Evolutionary conservation across 2,113 vertebrate species (phyloP).

Genomic region (Tachysurus vachellii): DNA sequence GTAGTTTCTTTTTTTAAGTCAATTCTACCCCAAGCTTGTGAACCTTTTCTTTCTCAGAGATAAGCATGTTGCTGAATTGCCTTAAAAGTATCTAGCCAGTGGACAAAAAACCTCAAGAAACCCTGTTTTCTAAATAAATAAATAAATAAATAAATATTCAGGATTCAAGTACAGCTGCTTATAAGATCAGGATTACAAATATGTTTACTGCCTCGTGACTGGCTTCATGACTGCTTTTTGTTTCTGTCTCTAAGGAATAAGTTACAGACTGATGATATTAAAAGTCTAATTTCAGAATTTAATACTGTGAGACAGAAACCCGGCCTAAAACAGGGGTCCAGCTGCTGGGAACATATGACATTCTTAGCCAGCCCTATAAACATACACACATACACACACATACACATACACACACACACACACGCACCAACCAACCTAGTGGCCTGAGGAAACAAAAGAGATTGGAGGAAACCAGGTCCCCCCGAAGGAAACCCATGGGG

Average conservation of each 20-base stretch:
- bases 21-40: neutral
- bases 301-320: constrained; percentile 37
- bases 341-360: constrained; percentile 35
- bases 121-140: neutral
- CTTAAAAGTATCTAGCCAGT: neutral
- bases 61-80: neutral
- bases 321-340: neutral
- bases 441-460: too few species aligned
- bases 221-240: constrained; percentile 7
- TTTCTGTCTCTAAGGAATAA: constrained; percentile 24
- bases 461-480: too few species aligned
- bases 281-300: constrained; percentile 35
- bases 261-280: constrained; percentile 34
- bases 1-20: neutral
- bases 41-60: neutral
- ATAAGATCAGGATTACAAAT: constrained; percentile 21
- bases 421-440: too few species aligned
- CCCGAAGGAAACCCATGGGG: too few species aligned
- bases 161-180: constrained; percentile 18
- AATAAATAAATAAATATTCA: neutral
- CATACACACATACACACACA: constrained; percentile 8
- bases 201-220: neutral
- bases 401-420: constrained; percentile 18
- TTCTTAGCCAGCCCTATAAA: neutral
- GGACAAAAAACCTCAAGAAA: neutral